Percentiles rank a stretch among this genome's conserved stretches.
phyloP scores from a whole-genome alignment of 2,888 invertebrate species.

The Polydrusus tereticollis region DNA sequence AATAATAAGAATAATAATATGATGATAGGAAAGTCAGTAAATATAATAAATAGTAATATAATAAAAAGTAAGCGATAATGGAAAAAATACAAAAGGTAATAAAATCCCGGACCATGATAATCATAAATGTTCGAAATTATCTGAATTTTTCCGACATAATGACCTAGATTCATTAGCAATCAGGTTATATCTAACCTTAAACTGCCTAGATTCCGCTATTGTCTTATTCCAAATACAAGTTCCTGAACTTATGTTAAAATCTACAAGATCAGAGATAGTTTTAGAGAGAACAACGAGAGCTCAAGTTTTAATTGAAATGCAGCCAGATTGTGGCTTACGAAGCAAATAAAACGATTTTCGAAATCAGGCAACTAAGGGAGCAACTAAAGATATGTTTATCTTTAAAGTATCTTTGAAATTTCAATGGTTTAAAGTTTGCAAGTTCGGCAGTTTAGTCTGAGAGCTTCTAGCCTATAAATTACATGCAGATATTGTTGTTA shows the following conservation, averaged over 20 bases:
- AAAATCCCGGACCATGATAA: too few species aligned
- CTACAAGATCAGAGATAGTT: neutral
- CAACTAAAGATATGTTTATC: slow-evolving; percentile 14
- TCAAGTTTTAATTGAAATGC: slow-evolving; percentile 7
- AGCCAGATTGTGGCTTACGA: neutral
- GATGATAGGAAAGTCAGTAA: too few species aligned
- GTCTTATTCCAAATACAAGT: neutral
- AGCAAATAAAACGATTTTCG: slow-evolving; percentile 9
- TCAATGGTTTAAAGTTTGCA: slow-evolving; percentile 14
- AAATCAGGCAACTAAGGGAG: slow-evolving; percentile 4
- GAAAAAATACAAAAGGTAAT: too few species aligned
- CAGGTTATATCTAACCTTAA: too few species aligned
- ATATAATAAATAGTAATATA: too few species aligned
- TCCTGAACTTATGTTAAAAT: neutral
- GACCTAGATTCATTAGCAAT: too few species aligned
- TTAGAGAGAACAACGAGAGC: neutral
- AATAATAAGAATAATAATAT: too few species aligned
- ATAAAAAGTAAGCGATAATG: too few species aligned
- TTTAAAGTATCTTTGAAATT: neutral
- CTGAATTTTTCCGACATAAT: too few species aligned
- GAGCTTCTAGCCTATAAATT: neutral
- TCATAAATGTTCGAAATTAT: too few species aligned
- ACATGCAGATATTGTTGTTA: neutral
- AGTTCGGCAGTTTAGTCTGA: neutral
- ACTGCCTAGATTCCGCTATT: too few species aligned